These are phyloP conservation scores for Mactra quadrangularis DNA, from an alignment of 1,140 invertebrate species.

Conservation along the genomic window DNA sequence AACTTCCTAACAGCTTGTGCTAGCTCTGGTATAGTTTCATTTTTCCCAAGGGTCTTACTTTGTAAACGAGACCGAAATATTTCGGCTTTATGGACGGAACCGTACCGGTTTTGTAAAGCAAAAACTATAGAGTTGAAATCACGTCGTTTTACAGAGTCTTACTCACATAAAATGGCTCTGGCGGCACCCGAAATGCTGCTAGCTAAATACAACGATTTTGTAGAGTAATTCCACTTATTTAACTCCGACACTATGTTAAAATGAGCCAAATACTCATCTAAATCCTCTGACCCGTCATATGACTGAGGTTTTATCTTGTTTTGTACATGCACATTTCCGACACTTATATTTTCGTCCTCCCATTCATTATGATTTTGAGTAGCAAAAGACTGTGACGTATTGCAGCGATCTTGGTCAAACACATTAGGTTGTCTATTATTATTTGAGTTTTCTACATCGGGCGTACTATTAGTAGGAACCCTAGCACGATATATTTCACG, in stretches of 20 bases:
- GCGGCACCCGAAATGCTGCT: conserved; percentile 3
- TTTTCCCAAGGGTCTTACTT: not conserved
- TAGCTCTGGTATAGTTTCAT: conserved; percentile 6
- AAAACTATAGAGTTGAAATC: not conserved
- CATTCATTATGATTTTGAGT: too few species aligned
- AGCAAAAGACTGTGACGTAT: too few species aligned
- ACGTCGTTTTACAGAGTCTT: not conserved
- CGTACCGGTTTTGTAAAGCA: not conserved
- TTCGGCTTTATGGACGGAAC: conserved; percentile 6
- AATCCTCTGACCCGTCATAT: conserved; percentile 24
- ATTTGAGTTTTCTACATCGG: not conserved
- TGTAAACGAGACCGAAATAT: conserved; percentile 1
- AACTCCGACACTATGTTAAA: conserved; percentile 51
- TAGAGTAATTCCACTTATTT: conserved; percentile 43
- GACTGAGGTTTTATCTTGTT: conserved; percentile 16
- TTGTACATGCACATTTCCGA: too few species aligned
- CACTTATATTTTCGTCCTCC: too few species aligned
- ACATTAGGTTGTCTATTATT: not conserved
- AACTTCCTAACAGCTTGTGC: conserved; percentile 26
- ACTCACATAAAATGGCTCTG: not conserved
- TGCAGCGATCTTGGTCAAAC: too few species aligned
- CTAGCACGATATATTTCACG: not conserved
- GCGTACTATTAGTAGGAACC: not conserved
- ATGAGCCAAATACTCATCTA: conserved; percentile 33
- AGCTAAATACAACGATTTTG: conserved; percentile 56